Evolutionary conservation across 2,113 vertebrate species (phyloP), one percentile per base, ranked within the genome.

Genomic region (Serilophus lunatus): DNA sequence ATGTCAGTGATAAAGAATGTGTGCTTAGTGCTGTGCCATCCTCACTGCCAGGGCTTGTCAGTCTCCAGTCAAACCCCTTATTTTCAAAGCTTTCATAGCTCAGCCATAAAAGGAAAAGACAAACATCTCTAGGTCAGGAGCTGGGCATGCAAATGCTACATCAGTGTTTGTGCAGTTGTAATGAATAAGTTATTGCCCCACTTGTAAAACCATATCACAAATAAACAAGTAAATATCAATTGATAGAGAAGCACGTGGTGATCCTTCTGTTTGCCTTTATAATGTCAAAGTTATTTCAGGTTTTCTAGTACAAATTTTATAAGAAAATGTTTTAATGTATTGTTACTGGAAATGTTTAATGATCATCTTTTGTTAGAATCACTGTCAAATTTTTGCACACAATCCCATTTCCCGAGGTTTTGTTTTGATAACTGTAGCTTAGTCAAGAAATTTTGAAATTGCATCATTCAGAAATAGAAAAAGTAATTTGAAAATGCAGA

Each of bases 1-100:
- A 98, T 98, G 97, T 98, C 95, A 97, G 94, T 54, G 96, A 96
- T 97, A 49, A 93, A 71, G 82, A 81, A 40, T 12, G 47, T 12
- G 54, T 25, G 3, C 75, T 95, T 59, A 24, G 82, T 81, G n/a
- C 78, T 23, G 85, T 33, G 82, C 87, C 36, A 18, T 87, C 94
- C 89, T 45, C 26, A 7, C 71, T 35, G 56, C 35, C 71, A 3
- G 20, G 49, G 44, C 71, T 88, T 87, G 70, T n/a, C 38, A 24
- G 50, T 13, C 95, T 70, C 47, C 86, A 57, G 92, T 61, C 40
- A 25, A 82, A 95, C 59, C 24, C 68, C 22, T 50, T 44, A 15
- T 74, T 94, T 59, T 88, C 81, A 56, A 3, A 86, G 90, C 44
- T n/a, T 80, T 63, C 33, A 28, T 8, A 93, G 88, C 75, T 86